phyloP scores from a whole-genome alignment of 2,888 invertebrate species.

The Malthinus flaveolus region DNA sequence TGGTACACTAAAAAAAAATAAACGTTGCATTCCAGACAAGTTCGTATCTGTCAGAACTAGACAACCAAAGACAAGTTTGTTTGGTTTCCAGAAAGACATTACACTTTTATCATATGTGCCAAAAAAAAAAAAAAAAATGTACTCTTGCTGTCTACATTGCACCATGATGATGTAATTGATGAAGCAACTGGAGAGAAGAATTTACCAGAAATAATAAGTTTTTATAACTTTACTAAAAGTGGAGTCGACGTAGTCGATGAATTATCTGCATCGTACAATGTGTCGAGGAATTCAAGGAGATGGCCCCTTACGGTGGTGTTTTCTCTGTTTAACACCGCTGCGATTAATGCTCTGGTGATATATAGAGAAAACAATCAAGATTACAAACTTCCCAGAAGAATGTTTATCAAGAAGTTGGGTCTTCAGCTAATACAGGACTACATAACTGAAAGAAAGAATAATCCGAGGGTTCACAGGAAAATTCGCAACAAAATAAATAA shows the following conservation, averaged over 20 bases:
- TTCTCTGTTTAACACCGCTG: neutral
- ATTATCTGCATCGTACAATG: no score
- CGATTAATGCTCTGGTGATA: neutral
- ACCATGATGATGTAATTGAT: no score
- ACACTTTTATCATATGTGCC: constrained; percentile 37
- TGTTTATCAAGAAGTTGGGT: no score
- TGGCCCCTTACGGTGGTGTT: constrained; percentile 24
- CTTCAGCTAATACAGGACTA: neutral
- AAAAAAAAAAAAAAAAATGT: constrained; percentile 33
- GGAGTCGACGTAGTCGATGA: no score
- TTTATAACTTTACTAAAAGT: no score
- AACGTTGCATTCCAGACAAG: constrained; percentile 39
- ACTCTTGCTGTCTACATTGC: no score
- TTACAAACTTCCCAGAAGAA: no score
- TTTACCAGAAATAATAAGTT: no score
- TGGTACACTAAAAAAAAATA: constrained; percentile 33
- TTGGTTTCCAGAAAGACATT: constrained; percentile 36
- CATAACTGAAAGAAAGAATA: neutral
- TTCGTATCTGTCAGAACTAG: constrained; percentile 36
- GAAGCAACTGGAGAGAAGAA: no score
- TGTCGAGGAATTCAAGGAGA: no score
- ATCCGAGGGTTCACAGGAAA: no score
- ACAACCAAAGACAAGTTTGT: constrained; percentile 31
- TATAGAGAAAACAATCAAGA: neutral
- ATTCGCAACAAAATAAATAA: no score